Evolutionary conservation across 2,113 vertebrate genomes (phyloP), one percentile per base, ranked within the genome.

Genomic region (Syngnathus scovelli): DNA sequence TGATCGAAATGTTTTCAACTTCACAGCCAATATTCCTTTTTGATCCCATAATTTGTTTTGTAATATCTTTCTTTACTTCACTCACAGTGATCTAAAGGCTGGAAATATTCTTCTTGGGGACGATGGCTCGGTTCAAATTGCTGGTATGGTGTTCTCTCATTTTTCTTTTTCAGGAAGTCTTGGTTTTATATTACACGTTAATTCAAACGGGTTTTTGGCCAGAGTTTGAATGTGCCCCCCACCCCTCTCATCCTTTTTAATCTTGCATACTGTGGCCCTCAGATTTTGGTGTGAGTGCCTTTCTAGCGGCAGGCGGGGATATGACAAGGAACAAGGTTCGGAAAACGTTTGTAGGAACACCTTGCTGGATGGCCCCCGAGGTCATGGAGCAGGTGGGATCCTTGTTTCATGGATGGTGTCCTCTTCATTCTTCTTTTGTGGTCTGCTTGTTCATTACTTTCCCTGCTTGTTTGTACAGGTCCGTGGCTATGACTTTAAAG

Each of bases 321-420:
- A 98, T 99, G 86, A 99, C 97, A 3, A 92, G 97, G 67, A 98
- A 96, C 86, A 98, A 99, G 91, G 95, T 98, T 75, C 92, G 97
- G 54, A 99, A 98, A 90, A 98, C 96, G 0, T 99, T 99, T 81
- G 96, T 99, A 55, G 97, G 97, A 64, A 99, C 97, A 0, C 97
- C 97, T 8, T 99, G 97, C 85, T 99, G 97, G 97, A 99, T 99
- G 97, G 97, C 97, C 18, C 97, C 97, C 2, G 97, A 99, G 85
- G 97, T 99, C 63, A 99, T 99, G 97, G 97, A 99, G 66, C 97
- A 99, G 95, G 97, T 98, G 59, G 38, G 66, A 67, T 3, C 0
- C 44, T 63, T 46, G 4, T 27, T 55, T 9, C 8, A 19, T 15
- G 3, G 2, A 58, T 16, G 1, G 5, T 1, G 0, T 19, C 15